Base-by-base conservation (phyloP, 2,888 invertebrate species). In the Mermis nigrescens region DNA sequence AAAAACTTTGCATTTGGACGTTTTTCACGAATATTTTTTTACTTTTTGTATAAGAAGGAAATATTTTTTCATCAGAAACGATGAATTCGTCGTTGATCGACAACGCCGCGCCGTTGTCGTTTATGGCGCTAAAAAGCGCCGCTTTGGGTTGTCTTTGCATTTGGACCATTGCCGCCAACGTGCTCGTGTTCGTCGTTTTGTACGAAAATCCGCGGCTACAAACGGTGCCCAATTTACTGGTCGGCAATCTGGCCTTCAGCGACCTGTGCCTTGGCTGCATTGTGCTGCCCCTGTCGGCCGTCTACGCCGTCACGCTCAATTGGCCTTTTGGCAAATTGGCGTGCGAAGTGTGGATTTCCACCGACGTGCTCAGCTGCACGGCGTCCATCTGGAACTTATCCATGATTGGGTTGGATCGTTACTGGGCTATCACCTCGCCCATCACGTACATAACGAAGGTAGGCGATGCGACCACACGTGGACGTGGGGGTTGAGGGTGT, bases 361-460 rank as follows among this genome's bases (percentile, higher is more conserved):
- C 74, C 27, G 77, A 77, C 65, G 76, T 77, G 28, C 70, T 75
- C 60, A 68, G 76, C 61, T 77, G 75, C 58, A 76, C 76, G 1
- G 74, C 76, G 0, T 76, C 76, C n/a, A 77, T 77, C 58, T 69
- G 76, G 63, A 76, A 76, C 60, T 67, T 77, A 15, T 75, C 75
- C 57, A 76, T 75, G 27, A 76, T 77, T 54, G 75, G 76, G n/a
- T 64, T 77, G 2, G 77, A 77, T 64, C 66, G 77, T 2, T 76
- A 73, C 61, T 66, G 73, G 62, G 74, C 73, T 45, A 73, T 74
- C 28, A 75, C 74, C 22, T 70, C 71, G 31, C 77, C 77, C 1
- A 72, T 77, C 22, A 71, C 71, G 22, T 77, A 77, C 62, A 73
- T 75, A 61, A 69, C 67, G 58, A 68, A 73, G n/a, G n/a, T n/a